These are phyloP conservation scores for Alviniconcha marisindica DNA, from an alignment of 1,140 invertebrate genomes.

Conservation along the genomic window DNA sequence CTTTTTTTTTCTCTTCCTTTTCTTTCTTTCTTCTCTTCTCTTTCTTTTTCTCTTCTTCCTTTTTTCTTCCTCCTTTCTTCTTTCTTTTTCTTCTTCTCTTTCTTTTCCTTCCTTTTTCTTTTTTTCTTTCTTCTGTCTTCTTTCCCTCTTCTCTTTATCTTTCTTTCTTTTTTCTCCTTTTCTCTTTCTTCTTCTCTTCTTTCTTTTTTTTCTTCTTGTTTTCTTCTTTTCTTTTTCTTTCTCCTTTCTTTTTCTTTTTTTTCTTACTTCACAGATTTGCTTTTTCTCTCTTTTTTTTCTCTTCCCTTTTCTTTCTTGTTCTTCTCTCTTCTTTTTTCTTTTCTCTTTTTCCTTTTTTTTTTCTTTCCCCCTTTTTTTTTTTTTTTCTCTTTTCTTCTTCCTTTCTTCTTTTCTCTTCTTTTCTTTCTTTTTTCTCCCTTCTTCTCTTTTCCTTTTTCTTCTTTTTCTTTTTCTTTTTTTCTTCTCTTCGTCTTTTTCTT, in stretches of 20 bases:
- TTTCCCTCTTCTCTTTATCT: not conserved
- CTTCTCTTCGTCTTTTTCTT: too few relatives aligned
- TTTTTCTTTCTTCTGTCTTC: not conserved
- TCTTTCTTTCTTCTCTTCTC: slow-evolving; percentile 18
- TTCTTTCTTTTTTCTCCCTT: not conserved
- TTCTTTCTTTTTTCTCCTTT: not conserved
- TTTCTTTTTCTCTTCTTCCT: not conserved
- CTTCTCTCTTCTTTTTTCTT: too few relatives aligned
- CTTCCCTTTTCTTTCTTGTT: too few relatives aligned
- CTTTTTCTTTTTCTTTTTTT: not conserved
- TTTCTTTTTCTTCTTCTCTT: not conserved
- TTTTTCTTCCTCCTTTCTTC: not conserved
- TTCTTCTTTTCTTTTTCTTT: not conserved
- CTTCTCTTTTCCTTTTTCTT: not conserved
- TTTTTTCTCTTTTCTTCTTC: not conserved
- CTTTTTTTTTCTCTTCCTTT: not conserved
- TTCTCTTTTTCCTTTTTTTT: too few relatives aligned
- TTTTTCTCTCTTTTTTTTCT: too few relatives aligned
- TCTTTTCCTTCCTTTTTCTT: not conserved
- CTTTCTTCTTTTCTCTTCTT: not conserved
- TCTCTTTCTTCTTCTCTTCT: not conserved
- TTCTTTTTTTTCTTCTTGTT: not conserved
- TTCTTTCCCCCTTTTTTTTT: too few relatives aligned
- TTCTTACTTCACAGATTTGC: too few relatives aligned
- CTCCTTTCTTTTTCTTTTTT: too few relatives aligned